Conservation (phyloP, 2,888 invertebrate genomes). For the Phengaris arion region DNA sequence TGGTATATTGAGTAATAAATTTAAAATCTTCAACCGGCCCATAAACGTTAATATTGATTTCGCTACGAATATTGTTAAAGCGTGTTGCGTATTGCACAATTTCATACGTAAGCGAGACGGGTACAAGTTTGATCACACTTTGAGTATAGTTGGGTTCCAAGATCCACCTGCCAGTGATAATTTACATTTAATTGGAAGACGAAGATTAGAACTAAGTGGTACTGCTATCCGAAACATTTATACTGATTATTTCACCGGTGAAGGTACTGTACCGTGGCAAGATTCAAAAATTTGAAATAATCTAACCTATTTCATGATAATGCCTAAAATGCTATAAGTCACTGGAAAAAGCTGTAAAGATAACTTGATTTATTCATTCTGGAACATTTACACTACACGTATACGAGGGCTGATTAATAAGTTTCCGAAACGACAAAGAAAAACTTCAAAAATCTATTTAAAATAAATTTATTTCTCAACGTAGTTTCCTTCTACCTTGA, state of each 20-base stretch:
- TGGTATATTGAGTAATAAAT: slow-evolving; percentile 22
- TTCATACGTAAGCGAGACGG: slow-evolving; percentile 29
- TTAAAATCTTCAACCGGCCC: slow-evolving; percentile 22
- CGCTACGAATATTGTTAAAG: slow-evolving; percentile 27
- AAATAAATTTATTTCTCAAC: too few relatives aligned
- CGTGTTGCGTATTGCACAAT: slow-evolving; percentile 32
- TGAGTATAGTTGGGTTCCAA: slow-evolving; percentile 32
- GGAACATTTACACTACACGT: too few relatives aligned
- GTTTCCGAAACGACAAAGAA: too few relatives aligned
- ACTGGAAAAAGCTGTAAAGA: too few relatives aligned
- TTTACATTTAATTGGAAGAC: slow-evolving; percentile 20
- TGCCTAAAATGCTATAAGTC: too few relatives aligned
- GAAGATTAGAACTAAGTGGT: slow-evolving; percentile 25
- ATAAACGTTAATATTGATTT: slow-evolving; percentile 24
- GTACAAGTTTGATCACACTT: slow-evolving; percentile 33
- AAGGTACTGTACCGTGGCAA: slow-evolving; percentile 34
- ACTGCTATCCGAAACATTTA: slow-evolving; percentile 34
- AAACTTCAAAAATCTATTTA: too few relatives aligned
- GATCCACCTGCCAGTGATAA: slow-evolving; percentile 28
- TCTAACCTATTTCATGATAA: neutral
- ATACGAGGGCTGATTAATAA: too few relatives aligned
- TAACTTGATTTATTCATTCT: too few relatives aligned
- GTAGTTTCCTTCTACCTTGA: too few relatives aligned
- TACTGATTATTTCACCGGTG: slow-evolving; percentile 33
- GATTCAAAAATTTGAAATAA: slow-evolving; percentile 28